These are phyloP conservation scores for Aricia artaxerxes DNA, from an alignment of 2,888 invertebrate genomes.

Conservation along the genomic window DNA sequence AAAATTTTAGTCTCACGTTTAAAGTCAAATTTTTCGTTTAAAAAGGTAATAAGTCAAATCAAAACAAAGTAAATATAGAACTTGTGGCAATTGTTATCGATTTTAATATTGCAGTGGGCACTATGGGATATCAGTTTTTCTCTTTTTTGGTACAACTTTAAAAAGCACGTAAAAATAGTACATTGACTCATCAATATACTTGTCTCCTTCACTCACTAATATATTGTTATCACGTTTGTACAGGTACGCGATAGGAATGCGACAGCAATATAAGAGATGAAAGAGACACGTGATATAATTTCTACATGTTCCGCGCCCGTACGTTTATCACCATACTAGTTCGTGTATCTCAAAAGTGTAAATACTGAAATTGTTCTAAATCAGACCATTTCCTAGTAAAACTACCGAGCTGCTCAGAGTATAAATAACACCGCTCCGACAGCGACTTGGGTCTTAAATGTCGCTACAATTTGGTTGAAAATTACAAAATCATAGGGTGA, in stretches of 20 bases:
- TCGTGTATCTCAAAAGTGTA: background rate
- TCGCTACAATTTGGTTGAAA: background rate
- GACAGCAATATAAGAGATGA: background rate
- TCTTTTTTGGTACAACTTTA: conserved; percentile 8
- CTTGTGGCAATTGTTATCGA: background rate
- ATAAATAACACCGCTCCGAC: background rate
- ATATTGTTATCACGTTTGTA: background rate
- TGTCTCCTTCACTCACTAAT: background rate
- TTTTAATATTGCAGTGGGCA: background rate
- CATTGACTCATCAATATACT: background rate
- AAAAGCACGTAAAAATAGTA: background rate
- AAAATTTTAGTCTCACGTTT: conserved; percentile 11
- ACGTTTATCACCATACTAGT: background rate
- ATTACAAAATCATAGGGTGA: background rate
- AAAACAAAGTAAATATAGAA: background rate
- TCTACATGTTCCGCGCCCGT: background rate
- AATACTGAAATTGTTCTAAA: background rate
- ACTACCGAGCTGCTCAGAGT: background rate
- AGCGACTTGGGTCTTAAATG: background rate
- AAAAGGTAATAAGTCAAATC: conserved; percentile 4
- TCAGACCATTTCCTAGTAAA: background rate
- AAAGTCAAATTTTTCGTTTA: background rate
- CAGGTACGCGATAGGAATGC: background rate
- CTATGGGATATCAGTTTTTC: background rate
- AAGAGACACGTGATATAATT: background rate